Evolutionary conservation across 2,888 invertebrate genomes (phyloP).

Genomic region (Mythimna vitellina): DNA sequence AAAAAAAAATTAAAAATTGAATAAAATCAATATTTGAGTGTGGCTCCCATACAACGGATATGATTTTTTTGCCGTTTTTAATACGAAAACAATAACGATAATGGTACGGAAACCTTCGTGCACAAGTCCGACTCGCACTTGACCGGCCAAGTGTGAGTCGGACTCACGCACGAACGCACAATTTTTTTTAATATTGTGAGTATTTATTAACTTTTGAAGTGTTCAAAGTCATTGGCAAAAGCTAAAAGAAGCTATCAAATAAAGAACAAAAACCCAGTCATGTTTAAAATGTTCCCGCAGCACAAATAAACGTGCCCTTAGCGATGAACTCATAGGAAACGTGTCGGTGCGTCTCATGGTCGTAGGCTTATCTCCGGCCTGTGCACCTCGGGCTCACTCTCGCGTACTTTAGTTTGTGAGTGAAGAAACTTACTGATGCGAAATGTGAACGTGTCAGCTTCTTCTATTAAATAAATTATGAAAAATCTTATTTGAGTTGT

Average conservation of each 20-base stretch:
- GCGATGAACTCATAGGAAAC: conserved; percentile 39
- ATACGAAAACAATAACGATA: no score
- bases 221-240: neutral
- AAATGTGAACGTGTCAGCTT: neutral
- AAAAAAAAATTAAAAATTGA: no score
- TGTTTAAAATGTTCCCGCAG: neutral
- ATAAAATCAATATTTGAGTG: no score
- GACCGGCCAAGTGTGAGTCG: no score
- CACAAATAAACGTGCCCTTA: neutral
- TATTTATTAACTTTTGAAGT: no score
- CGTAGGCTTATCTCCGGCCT: conserved; percentile 49
- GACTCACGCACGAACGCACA: no score
- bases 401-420: conserved; percentile 11
- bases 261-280: neutral
- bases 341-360: conserved; percentile 42
- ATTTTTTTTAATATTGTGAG: no score
- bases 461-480: neutral
- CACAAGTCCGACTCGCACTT: no score
- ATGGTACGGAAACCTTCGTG: no score
- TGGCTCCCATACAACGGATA: no score
- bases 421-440: conserved; percentile 9
- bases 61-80: no score
- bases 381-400: conserved; percentile 34
- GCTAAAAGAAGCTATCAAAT: neutral
- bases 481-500: no score